Evolutionary conservation across 2,888 invertebrate species (phyloP).

Genomic region (Sipha maydis): DNA sequence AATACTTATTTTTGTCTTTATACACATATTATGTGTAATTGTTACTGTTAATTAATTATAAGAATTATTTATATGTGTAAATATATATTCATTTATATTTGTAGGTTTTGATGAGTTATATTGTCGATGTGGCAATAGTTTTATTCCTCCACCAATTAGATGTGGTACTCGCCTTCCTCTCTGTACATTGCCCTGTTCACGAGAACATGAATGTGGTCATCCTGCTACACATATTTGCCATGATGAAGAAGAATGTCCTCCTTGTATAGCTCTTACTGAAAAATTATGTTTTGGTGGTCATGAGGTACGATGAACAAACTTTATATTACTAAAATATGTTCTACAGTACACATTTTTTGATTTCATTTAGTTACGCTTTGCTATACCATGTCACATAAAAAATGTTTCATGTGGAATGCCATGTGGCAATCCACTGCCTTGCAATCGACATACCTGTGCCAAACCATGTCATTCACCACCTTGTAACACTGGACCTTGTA

Average conservation of each 20-base stretch:
- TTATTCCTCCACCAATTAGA: slow-evolving; percentile 89
- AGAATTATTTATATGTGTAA: no score
- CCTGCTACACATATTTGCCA: slow-evolving; percentile 88
- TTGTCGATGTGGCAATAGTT: slow-evolving; percentile 89
- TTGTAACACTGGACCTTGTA: slow-evolving; percentile 79
- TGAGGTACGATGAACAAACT: slow-evolving; percentile 69
- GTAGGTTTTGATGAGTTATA: slow-evolving; percentile 84
- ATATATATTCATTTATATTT: slow-evolving; percentile 67
- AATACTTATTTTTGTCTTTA: no score
- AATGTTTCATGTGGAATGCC: slow-evolving; percentile 91
- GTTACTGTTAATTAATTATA: no score
- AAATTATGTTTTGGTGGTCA: slow-evolving; percentile 85
- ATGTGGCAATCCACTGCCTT: slow-evolving; percentile 82
- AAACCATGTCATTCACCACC: slow-evolving; percentile 81
- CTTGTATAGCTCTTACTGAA: slow-evolving; percentile 87
- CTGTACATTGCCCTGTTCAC: slow-evolving; percentile 81
- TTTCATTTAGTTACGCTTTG: slow-evolving; percentile 77
- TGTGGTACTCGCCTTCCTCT: slow-evolving; percentile 89
- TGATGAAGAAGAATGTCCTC: slow-evolving; percentile 78
- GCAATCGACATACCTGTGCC: slow-evolving; percentile 86
- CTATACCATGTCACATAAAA: slow-evolving; percentile 86
- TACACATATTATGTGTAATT: no score
- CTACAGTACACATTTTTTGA: not conserved
- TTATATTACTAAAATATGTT: not conserved
- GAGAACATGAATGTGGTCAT: slow-evolving; percentile 83